Evolutionary conservation across 2,888 invertebrate species (phyloP).

Genomic region (Andrena minutula): DNA sequence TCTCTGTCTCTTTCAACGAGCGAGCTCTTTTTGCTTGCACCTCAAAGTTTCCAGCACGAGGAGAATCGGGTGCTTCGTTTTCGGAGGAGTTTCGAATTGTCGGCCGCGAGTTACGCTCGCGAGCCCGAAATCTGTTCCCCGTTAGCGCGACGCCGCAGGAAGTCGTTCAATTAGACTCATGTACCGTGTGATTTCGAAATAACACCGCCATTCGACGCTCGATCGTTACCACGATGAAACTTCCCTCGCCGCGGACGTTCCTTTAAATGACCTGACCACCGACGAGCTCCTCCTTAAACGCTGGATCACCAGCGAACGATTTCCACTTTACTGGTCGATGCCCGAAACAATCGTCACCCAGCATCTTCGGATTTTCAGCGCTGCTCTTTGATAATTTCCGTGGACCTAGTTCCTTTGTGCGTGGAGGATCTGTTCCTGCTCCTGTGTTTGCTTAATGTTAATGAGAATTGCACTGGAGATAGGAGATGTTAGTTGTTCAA

Average conservation of each 20-base stretch:
- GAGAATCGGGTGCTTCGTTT: constrained; percentile 45
- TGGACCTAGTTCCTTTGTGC: not conserved
- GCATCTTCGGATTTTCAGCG: not conserved
- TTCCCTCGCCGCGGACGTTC: constrained; percentile 23
- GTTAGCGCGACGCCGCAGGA: constrained; percentile 63
- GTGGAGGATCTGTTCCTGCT: no score
- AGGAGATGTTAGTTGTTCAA: no score
- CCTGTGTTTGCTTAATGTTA: no score
- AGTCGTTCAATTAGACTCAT: constrained; percentile 71
- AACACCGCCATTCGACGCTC: constrained; percentile 48
- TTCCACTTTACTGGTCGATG: constrained; percentile 2
- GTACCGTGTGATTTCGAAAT: constrained; percentile 68
- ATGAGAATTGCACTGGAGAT: no score
- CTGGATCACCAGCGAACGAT: constrained; percentile 24
- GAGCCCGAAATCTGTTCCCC: constrained; percentile 66
- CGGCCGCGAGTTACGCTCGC: constrained; percentile 48
- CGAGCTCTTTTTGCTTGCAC: constrained; percentile 55
- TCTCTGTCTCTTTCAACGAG: constrained; percentile 19
- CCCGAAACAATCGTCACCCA: constrained; percentile 13
- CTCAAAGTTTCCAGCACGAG: constrained; percentile 45
- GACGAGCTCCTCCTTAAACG: not conserved
- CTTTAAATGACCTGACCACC: constrained; percentile 26
- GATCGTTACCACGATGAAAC: constrained; percentile 57
- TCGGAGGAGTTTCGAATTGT: constrained; percentile 58
- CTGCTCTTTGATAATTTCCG: not conserved